Percentiles rank a stretch among this genome's conserved stretches.
phyloP scores from a whole-genome alignment of 1,140 invertebrate genomes.

The Drosophila persimilis region DNA sequence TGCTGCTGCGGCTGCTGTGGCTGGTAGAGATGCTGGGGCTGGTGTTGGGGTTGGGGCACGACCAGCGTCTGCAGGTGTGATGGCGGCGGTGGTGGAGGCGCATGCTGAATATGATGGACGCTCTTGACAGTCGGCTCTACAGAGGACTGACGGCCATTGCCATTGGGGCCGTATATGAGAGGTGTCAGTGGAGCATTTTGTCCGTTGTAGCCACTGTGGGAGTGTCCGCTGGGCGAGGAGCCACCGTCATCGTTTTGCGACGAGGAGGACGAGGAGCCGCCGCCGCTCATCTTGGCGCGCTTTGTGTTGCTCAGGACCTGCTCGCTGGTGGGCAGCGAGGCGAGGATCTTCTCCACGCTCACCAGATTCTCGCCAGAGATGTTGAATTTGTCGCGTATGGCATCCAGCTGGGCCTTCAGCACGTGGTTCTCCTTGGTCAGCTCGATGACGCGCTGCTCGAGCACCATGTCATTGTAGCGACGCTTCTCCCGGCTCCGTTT shows the following conservation, averaged over 20 bases:
- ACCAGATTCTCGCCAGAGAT: slow-evolving; percentile 93
- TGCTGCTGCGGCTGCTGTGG: slow-evolving; percentile 38
- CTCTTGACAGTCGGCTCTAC: slow-evolving; percentile 40
- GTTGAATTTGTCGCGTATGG: slow-evolving; percentile 96
- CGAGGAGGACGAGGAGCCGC: slow-evolving; percentile 30
- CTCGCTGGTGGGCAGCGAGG: slow-evolving; percentile 91
- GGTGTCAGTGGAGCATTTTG: slow-evolving; percentile 50
- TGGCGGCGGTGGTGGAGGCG: slow-evolving; percentile 38
- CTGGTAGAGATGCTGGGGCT: slow-evolving; percentile 35
- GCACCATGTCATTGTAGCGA: slow-evolving; percentile 97
- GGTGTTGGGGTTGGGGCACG: slow-evolving; percentile 30
- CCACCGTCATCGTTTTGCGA: not conserved
- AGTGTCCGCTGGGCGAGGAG: slow-evolving; percentile 37
- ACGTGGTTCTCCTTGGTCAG: slow-evolving; percentile 97
- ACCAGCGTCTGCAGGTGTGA: slow-evolving; percentile 40
- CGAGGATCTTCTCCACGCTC: slow-evolving; percentile 93
- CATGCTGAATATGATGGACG: slow-evolving; percentile 66
- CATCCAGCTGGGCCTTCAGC: slow-evolving; percentile 94
- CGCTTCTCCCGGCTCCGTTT: slow-evolving; percentile 97
- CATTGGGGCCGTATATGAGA: slow-evolving; percentile 56
- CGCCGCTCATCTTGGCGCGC: slow-evolving; percentile 87
- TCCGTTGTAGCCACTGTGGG: slow-evolving; percentile 37
- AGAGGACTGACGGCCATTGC: slow-evolving; percentile 11
- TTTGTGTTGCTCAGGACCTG: slow-evolving; percentile 92
- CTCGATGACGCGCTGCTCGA: slow-evolving; percentile 96